Conservation (phyloP, 2,888 invertebrate species). For the Apomyelois bistriatella region DNA sequence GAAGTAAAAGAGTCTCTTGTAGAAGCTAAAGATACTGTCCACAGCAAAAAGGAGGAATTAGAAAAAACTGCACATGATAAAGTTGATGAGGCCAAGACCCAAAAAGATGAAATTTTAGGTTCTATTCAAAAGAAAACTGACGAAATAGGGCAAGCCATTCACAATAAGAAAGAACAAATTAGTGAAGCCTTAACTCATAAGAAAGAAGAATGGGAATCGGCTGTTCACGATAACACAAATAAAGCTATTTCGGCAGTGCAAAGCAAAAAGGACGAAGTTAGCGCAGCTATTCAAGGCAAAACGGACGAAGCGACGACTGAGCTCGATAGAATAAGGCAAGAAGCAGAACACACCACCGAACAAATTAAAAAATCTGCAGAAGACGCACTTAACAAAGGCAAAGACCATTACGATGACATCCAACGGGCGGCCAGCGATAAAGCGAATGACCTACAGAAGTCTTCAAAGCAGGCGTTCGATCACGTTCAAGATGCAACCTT, state of each 20-base stretch:
- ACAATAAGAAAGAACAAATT: conserved; percentile 34
- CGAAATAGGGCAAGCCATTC: conserved; percentile 34
- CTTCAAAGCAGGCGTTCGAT: conserved; percentile 58
- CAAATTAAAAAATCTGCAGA: conserved; percentile 67
- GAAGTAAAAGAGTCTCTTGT: conserved; percentile 30
- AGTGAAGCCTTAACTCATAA: conserved; percentile 15
- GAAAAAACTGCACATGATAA: conserved; percentile 25
- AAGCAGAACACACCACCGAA: conserved; percentile 67
- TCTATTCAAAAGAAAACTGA: conserved; percentile 36
- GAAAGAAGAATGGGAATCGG: conserved; percentile 36
- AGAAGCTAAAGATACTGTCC: conserved; percentile 33
- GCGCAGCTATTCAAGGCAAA: conserved; percentile 24
- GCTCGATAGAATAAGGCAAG: conserved; percentile 63
- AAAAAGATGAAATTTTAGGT: conserved; percentile 32
- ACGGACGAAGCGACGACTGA: conserved; percentile 33
- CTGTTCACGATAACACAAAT: conserved; percentile 38
- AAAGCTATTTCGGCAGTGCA: conserved; percentile 37
- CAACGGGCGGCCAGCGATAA: conserved; percentile 42
- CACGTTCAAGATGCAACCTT: conserved; percentile 67
- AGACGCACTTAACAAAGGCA: conserved; percentile 49
- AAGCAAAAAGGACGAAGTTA: conserved; percentile 39
- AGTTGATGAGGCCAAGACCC: conserved; percentile 28
- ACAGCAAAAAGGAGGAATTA: conserved; percentile 36
- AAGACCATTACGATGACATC: conserved; percentile 43
- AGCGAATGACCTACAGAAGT: conserved; percentile 45